Evolutionary conservation across 2,888 invertebrate species (phyloP), one percentile per base, ranked within the genome.

Genomic region (Blomia tropicalis): DNA sequence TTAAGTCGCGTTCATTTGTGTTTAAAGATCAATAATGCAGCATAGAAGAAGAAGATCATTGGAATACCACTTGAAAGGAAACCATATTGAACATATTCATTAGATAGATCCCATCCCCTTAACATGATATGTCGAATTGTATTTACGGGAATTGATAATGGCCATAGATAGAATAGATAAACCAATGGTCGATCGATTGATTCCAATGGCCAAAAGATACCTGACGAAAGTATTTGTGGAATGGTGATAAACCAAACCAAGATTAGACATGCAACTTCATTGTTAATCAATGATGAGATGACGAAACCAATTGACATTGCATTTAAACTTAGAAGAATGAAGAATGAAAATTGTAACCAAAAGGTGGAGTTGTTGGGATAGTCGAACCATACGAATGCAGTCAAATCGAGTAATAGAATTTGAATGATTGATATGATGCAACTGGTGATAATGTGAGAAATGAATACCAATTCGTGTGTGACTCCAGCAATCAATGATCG

Each of bases 161-260:
- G 19, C 19, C 25, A 58, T 22, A 58, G 23, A 58, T 58, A 58
- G 22, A 58, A 58, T 32, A 88, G 81, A 71, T 81, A 76, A 71
- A 84, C 79, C 41, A 93, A 76, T 63, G 85, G 79, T 69, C 82
- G 79, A 1, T 92, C 92, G 87, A 93, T 92, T 63, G 90, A 90
- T 74, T 92, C 90, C 66, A 92, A 84, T 63, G 92, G 92, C 92
- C 92, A 93, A 71, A 93, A 88, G 43, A 92, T 90, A 62, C 92
- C 92, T 81, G 71, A 1, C 72, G 70, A 67, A 19, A 62, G 56
- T 7, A 58, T n/a, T 44, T 62, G 62, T n/a, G 62, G 62, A 4
- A 54, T 54, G 19, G 54, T 56, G 2, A 62, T 27, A 25, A 62
- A 62, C 25, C 62, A 54, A 11, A 62, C 41, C 25, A 62, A 25